Base-by-base conservation (phyloP, 2,888 invertebrate genomes). In the Blastobasis lacticolella region DNA sequence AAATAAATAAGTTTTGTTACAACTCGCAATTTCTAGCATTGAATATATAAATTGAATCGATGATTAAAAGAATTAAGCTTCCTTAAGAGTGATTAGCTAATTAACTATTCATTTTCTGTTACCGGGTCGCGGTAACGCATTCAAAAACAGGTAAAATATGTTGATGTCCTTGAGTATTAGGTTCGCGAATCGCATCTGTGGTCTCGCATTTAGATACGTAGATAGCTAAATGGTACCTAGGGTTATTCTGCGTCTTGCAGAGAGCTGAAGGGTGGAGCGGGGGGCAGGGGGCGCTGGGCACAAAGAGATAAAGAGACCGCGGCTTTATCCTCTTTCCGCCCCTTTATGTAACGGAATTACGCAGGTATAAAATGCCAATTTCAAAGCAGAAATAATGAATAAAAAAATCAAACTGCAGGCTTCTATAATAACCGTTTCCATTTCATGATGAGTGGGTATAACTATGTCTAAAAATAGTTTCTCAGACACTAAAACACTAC, bases 1-100 rank as follows among this genome's bases (percentile, higher is more conserved):
- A 78, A 82, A 71, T 61, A 70, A 63, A 59, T 64, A 59, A 50
- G n/a, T 6, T 23, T 23, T 23, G 23, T 23, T 23, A 23, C 23
- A 23, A 23, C 23, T 23, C 23, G 23, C 23, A 23, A 23, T 23
- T 23, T 23, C 23, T 23, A 23, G 23, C 3, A 23, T 23, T 23
- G 3, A 23, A 23, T 23, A 23, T 23, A 2, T 23, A 2, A 1
- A 23, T 23, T 23, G 1, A 23, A 23, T 23, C 3, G 23, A 2
- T 2, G 23, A 23, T 23, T 23, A 23, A 23, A 23, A 2, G 1
- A 23, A 3, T 23, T 23, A 23, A 23, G 23, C 3, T 23, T 23
- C 23, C 23, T 23, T 2, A 23, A 23, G 23, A 23, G 23, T 23
- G 23, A 23, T 23, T 23, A 23, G 2, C 23, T 23, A 23, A 23